Evolutionary conservation across 2,888 invertebrate genomes (phyloP).

Genomic region (Nomada goodeniana): DNA sequence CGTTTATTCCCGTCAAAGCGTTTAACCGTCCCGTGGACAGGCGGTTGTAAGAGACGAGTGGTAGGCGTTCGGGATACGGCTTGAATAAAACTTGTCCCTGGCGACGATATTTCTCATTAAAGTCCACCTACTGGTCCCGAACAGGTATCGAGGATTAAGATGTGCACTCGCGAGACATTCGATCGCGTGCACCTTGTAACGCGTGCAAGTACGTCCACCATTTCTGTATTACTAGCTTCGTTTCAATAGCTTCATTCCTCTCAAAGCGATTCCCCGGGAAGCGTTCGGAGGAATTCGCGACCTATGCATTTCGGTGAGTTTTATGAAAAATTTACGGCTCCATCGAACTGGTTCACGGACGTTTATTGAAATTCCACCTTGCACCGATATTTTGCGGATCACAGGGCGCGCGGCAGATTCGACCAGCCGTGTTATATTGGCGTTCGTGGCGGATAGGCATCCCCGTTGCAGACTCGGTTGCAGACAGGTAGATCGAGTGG

Average conservation of each 20-base stretch:
- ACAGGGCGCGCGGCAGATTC: constrained; percentile 21
- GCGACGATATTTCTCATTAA: constrained; percentile 49
- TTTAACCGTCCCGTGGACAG: constrained; percentile 6
- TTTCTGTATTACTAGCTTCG: not conserved
- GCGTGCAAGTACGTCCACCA: not conserved
- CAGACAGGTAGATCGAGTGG: constrained; percentile 68
- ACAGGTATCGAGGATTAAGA: constrained; percentile 37
- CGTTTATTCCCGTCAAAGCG: constrained; percentile 15
- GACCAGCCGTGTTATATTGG: constrained; percentile 51
- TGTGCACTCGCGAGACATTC: constrained; percentile 24
- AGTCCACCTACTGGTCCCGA: constrained; percentile 18
- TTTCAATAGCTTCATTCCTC: not conserved
- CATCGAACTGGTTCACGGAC: constrained; percentile 13
- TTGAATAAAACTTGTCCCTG: constrained; percentile 34
- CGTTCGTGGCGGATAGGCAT: constrained; percentile 41
- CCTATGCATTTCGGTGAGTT: constrained; percentile 13
- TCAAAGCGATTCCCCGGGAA: too few relatives aligned
- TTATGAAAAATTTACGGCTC: constrained; percentile 16
- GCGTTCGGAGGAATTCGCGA: too few relatives aligned
- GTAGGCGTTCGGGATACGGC: constrained; percentile 45
- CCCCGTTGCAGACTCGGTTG: constrained; percentile 25
- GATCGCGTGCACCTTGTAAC: constrained; percentile 25
- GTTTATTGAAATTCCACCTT: constrained; percentile 52
- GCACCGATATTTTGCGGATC: constrained; percentile 40
- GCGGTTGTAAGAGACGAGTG: constrained; percentile 15